Evolutionary conservation across 2,113 vertebrate genomes (phyloP), one percentile per base, ranked within the genome.

Genomic region (Muscicapa adusta): DNA sequence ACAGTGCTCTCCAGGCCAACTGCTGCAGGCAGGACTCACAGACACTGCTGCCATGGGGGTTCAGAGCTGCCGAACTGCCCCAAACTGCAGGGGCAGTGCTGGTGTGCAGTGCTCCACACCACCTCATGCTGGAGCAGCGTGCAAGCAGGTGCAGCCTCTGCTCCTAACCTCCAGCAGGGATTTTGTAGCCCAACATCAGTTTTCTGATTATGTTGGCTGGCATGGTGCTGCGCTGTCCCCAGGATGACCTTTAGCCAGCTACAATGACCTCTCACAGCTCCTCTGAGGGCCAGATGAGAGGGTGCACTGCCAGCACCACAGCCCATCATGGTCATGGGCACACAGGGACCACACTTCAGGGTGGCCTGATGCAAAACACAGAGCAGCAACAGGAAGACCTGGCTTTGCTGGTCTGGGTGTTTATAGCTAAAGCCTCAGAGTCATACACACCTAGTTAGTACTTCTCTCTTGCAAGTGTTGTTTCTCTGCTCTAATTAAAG

Each of bases 1-100:
- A 12, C 1, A 28, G 38, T 33, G 28, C 18, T 45, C 22, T 45
- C 14, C 77, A 40, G 28, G 36, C 12, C 3, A 47, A 8, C 9
- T 26, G 9, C 16, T 51, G 42, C 16, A 9, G 25, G 8, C 16
- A 47, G 66, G 36, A 57, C 42, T 14, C 25, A 11, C 20, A 16
- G 47, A 8, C 11, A 8, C 34, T 48, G 29, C 50, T 56, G 42
- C 29, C 23, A 14, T 22, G 36, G 3, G 4, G 4, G 4, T 5
- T 48, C 14, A 12, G 24, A 19, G 23, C 5, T 33, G 16, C 28
- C 33, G 45, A 45, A 8, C 16, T 33, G 18, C 9, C 33, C 24
- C 18, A 51, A 8, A 31, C 1, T 2, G 33, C 7, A 24, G 1
- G 18, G 38, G 13, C 38, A n/a, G 22, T 0, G 2, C 40, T 60